phyloP scores from a whole-genome alignment of 64 coral and sea anemone species.

The Hydrozoanthus tunicans region DNA sequence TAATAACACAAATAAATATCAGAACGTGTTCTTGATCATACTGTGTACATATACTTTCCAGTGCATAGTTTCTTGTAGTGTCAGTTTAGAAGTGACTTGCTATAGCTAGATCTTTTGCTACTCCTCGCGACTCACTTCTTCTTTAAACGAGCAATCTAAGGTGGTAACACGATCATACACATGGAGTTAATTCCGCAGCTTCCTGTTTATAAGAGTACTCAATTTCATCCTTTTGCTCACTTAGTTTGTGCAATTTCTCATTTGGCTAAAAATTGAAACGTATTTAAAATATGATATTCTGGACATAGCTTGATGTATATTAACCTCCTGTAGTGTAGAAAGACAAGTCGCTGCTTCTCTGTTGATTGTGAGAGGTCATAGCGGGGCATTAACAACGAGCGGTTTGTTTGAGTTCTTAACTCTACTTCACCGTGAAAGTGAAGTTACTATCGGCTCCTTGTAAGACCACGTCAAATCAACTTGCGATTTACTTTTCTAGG shows the following conservation, averaged over 20 bases:
- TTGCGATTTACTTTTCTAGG: conserved; percentile 44
- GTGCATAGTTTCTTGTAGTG: not conserved
- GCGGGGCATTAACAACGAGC: no score
- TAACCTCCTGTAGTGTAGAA: not conserved
- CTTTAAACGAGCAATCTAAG: not conserved
- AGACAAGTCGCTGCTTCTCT: not conserved
- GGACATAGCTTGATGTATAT: no score
- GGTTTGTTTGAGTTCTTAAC: not conserved
- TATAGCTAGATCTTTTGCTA: not conserved
- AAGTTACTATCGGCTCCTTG: not conserved
- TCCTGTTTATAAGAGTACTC: not conserved
- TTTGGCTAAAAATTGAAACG: no score
- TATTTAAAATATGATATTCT: no score
- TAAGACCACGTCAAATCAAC: not conserved
- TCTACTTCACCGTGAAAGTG: not conserved
- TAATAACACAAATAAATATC: no score
- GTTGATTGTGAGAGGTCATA: not conserved
- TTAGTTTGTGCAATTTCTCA: not conserved
- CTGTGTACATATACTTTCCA: no score
- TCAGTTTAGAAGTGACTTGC: not conserved
- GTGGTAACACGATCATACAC: not conserved
- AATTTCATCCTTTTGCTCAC: not conserved
- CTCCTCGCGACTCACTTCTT: not conserved
- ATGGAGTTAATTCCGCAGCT: not conserved
- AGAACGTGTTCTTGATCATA: no score